phyloP scores from a whole-genome alignment of 2,888 invertebrate species.

The Leptothorax acervorum region DNA sequence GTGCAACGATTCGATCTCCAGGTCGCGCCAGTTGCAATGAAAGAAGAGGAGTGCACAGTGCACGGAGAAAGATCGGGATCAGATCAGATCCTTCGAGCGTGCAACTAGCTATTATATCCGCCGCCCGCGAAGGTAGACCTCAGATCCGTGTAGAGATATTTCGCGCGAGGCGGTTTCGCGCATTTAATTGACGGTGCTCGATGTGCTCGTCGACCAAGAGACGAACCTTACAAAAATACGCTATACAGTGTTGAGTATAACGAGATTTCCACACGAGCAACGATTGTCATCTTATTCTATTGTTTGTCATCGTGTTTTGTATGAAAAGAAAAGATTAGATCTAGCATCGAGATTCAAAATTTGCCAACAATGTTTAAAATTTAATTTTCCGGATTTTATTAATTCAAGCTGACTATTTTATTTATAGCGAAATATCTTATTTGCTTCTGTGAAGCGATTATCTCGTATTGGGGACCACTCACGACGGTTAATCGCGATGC shows the following conservation, averaged over 20 bases:
- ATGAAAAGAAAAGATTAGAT: not conserved
- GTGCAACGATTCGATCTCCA: constrained; percentile 59
- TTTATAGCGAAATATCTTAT: not conserved
- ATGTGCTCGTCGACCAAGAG: constrained; percentile 2
- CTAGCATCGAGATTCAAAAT: not conserved
- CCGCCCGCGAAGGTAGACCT: not conserved
- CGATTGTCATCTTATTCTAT: not conserved
- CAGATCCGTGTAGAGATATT: constrained; percentile 58
- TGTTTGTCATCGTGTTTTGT: not conserved
- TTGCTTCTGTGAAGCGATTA: not conserved
- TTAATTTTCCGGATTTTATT: not conserved
- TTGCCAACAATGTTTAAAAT: not conserved
- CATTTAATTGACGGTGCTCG: constrained; percentile 38
- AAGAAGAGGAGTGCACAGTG: constrained; percentile 12
- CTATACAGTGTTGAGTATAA: not conserved
- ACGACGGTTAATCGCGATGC: not conserved
- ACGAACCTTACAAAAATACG: constrained; percentile 1
- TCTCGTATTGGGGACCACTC: not conserved
- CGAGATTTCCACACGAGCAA: constrained; percentile 24
- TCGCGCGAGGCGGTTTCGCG: constrained; percentile 11
- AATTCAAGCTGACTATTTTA: not conserved
- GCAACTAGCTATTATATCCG: constrained; percentile 39
- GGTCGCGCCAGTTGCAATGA: constrained; percentile 18
- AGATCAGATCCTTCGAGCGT: constrained; percentile 43
- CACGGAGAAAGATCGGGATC: constrained; percentile 48